These are phyloP conservation scores for Cyprinus carpio DNA, from an alignment of 2,113 vertebrate genomes.

Conservation along the genomic window DNA sequence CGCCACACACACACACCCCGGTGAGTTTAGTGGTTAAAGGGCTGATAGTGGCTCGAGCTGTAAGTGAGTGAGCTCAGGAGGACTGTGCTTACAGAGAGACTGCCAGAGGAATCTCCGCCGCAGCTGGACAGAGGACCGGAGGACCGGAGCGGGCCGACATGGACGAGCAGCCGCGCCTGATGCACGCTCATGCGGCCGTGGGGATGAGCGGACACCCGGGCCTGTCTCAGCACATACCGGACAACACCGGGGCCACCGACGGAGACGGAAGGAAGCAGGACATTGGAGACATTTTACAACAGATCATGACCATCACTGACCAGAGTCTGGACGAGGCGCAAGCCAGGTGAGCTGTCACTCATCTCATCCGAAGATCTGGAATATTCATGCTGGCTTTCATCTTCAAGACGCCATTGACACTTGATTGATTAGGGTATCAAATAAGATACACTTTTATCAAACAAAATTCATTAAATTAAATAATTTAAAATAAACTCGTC, in stretches of 20 bases:
- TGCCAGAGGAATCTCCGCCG: slow-evolving; percentile 21
- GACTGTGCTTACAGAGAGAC: not conserved
- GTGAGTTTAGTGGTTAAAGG: slow-evolving; percentile 60
- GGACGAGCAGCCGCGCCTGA: slow-evolving; percentile 95
- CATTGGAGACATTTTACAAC: slow-evolving; percentile 99
- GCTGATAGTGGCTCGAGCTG: slow-evolving; percentile 62
- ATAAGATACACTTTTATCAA: not conserved
- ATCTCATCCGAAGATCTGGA: not conserved
- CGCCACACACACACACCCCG: slow-evolving; percentile 30
- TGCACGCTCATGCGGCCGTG: slow-evolving; percentile 92
- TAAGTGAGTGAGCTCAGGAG: slow-evolving; percentile 62
- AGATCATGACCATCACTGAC: slow-evolving; percentile 99
- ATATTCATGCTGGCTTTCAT: not conserved
- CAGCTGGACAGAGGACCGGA: slow-evolving; percentile 65
- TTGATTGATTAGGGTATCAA: not conserved
- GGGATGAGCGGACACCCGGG: slow-evolving; percentile 94
- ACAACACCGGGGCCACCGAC: slow-evolving; percentile 86
- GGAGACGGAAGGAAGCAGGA: slow-evolving; percentile 94
- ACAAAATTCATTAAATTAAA: not conserved
- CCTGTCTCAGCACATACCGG: slow-evolving; percentile 93
- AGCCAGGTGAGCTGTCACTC: slow-evolving; percentile 84
- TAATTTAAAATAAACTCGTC: not conserved
- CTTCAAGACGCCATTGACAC: not conserved
- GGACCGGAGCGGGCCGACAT: slow-evolving; percentile 74
- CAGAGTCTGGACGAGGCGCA: slow-evolving; percentile 98